Evolutionary conservation across 2,888 invertebrate species (phyloP).

Genomic region (Sceliomorpha sp.): DNA sequence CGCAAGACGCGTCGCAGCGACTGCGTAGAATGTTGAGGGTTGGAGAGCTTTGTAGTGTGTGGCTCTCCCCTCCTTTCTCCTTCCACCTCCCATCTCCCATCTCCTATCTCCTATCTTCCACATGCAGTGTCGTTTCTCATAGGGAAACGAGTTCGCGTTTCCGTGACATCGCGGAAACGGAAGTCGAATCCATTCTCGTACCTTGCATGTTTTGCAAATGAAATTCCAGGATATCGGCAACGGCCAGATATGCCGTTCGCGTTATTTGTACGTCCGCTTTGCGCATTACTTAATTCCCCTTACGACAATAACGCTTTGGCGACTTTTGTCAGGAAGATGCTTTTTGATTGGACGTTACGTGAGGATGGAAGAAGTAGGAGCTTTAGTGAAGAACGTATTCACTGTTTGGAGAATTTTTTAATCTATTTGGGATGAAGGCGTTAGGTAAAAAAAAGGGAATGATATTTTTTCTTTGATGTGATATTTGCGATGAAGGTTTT

Average conservation of each 20-base stretch:
- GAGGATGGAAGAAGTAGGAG: no score
- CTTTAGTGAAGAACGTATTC: no score
- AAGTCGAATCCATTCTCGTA: conserved; percentile 57
- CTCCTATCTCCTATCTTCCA: no score
- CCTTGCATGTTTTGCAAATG: conserved; percentile 58
- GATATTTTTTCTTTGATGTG: no score
- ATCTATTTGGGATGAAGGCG: no score
- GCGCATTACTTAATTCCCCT: conserved; percentile 55
- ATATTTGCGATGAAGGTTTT: no score
- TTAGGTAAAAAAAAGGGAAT: no score
- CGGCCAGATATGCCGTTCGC: conserved; percentile 51
- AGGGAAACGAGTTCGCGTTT: conserved; percentile 61
- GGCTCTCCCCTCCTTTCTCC: no score
- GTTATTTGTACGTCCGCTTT: conserved; percentile 54
- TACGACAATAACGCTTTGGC: conserved; percentile 43
- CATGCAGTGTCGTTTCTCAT: conserved; percentile 58
- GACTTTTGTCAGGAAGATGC: conserved; percentile 23
- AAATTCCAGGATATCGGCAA: conserved; percentile 58
- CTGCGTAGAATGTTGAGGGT: conserved; percentile 50
- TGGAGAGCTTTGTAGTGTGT: conserved; percentile 47
- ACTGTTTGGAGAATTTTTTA: no score
- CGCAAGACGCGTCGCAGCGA: conserved; percentile 49
- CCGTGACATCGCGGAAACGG: conserved; percentile 58
- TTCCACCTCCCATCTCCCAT: no score
- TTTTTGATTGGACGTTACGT: no score